Base-by-base conservation (phyloP, 2,888 invertebrate species). In the Cryptophagus acutangulus region DNA sequence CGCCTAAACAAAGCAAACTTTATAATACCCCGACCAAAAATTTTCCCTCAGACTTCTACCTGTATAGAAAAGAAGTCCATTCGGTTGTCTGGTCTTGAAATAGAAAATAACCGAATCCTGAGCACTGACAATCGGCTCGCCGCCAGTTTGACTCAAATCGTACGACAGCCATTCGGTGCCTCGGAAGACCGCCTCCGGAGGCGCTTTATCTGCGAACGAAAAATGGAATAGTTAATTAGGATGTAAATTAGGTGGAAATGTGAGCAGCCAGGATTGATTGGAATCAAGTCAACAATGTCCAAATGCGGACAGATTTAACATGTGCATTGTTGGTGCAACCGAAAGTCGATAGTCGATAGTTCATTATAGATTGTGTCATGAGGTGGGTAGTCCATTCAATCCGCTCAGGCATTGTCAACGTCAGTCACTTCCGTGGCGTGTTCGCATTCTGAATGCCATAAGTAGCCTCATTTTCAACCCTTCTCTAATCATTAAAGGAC, bases 81-180 rank as follows among this genome's bases (percentile, higher is more conserved):
- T 88, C 5, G 91, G 84, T 62, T 90, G 89, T 43, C 89, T 76
- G 1, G 94, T 94, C 70, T 93, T 91, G 76, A 95, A 95, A 70
- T 87, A 86, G 40, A 95, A 77, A 3, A 87, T 87, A 53, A 95
- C 85, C 48, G 88, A 84, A 67, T 95, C 95, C 65, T 89, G 89
- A 39, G 87, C 87, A 69, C 90, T 90, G 49, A 90, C 85, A 58
- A 93, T 85, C 2, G 90, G 89, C 62, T 89, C 87, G 0, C 87
- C 88, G 2, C 87, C 87, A 1, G 84, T 84, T 67, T 86, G 84
- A 45, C 86, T 86, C 57, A 93, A 75, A 71, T 93, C 89, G 72
- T 93, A 93, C 37, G 87, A 89, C 40, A 95, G 79, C 73, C 87
- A 94, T 73, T 94, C 92, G 1, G 83, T 82, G 3, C 94, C 94